These are phyloP conservation scores for Clavelina lepadiformis DNA, from an alignment of 23 tunicate genomes.

Conservation along the genomic window DNA sequence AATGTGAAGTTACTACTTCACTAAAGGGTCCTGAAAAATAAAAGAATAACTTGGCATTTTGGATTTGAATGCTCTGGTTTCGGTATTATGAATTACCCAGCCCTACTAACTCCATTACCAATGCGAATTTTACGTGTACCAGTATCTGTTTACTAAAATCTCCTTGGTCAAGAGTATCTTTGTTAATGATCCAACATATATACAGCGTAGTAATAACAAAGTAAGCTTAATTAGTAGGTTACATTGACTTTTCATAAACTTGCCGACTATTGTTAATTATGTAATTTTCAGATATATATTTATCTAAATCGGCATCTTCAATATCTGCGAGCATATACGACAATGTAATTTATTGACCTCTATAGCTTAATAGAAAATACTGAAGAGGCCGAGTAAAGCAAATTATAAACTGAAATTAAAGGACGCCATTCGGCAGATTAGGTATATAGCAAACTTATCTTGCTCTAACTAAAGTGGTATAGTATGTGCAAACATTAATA, in stretches of 20 bases:
- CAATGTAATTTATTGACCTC: no score
- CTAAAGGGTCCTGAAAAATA: conserved; percentile 72
- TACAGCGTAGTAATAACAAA: background rate
- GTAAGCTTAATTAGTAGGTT: background rate
- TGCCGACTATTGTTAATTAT: background rate
- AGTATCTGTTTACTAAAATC: background rate
- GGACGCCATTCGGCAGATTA: no score
- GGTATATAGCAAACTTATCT: no score
- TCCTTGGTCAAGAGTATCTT: background rate
- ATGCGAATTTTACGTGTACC: background rate
- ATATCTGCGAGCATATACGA: no score
- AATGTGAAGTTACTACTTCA: conserved; percentile 79
- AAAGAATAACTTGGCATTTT: background rate
- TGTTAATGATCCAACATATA: background rate
- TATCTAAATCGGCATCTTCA: no score
- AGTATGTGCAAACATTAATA: background rate
- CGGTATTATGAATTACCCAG: no score
- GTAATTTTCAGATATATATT: background rate
- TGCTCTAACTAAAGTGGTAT: no score
- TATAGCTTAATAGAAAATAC: no score
- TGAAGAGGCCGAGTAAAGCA: no score
- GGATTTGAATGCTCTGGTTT: no score
- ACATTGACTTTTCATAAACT: background rate
- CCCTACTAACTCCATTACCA: no score
- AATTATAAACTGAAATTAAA: no score